Conservation (phyloP, 2,113 vertebrate species). For the Forbesichthys papilliferus region DNA sequence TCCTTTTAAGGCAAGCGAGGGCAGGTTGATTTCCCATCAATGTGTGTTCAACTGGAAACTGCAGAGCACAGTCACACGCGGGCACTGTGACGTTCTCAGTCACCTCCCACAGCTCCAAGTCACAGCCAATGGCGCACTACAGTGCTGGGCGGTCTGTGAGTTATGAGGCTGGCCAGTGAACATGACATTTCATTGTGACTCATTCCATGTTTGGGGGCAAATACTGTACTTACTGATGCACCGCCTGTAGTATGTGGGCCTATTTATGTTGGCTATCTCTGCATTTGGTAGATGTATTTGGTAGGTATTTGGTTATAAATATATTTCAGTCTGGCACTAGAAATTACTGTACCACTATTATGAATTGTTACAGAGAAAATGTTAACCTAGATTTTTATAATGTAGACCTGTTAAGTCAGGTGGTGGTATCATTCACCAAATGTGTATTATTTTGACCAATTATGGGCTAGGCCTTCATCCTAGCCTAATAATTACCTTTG, state of each 20-base stretch:
- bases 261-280: neutral
- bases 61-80: slow-evolving; percentile 41
- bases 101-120: slow-evolving; percentile 60
- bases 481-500: slow-evolving; percentile 56
- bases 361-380: slow-evolving; percentile 7
- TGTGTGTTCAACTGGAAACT: slow-evolving; percentile 61
- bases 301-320: no score
- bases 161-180: slow-evolving; percentile 25
- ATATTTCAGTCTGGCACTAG: no score
- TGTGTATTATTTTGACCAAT: slow-evolving; percentile 51
- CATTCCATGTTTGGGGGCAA: slow-evolving; percentile 53
- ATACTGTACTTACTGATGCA: slow-evolving; percentile 5
- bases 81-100: slow-evolving; percentile 55
- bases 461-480: slow-evolving; percentile 19
- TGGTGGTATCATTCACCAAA: slow-evolving; percentile 28
- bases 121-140: slow-evolving; percentile 57
- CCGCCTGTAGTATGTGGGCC: neutral
- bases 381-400: slow-evolving; percentile 30
- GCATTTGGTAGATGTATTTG: neutral
- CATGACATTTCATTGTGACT: slow-evolving; percentile 47
- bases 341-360: neutral
- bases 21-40: slow-evolving; percentile 65
- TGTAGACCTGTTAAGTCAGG: slow-evolving; percentile 21
- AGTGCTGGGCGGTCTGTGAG: slow-evolving; percentile 13
- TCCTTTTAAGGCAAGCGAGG: slow-evolving; percentile 69